These are phyloP conservation scores for Rapana venosa DNA, from an alignment of 2,888 invertebrate genomes.

Conservation along the genomic window DNA sequence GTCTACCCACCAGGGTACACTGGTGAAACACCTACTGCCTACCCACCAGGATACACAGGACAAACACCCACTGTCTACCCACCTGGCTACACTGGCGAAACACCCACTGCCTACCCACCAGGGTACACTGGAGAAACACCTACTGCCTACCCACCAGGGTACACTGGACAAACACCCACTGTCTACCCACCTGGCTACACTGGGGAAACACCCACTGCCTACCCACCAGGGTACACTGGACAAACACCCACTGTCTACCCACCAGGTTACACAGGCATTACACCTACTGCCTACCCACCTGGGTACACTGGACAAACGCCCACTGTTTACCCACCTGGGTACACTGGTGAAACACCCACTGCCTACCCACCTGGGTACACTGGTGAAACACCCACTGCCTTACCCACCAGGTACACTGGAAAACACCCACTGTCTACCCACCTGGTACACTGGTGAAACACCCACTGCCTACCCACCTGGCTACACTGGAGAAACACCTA, in stretches of 20 bases:
- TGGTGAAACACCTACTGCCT: neutral
- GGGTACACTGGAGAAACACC: conserved; percentile 5
- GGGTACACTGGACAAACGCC: neutral
- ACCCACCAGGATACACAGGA: conserved; percentile 1
- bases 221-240: neutral
- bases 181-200: conserved; percentile 2
- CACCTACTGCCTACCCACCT: conserved; percentile 15
- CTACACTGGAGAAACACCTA: conserved; percentile 8
- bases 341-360: conserved; percentile 10
- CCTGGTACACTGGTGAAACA: conserved; percentile 2
- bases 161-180: conserved; percentile 16
- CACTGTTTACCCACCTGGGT: neutral
- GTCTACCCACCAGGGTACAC: neutral
- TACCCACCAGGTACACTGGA: neutral
- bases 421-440: conserved; percentile 16
- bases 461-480: conserved; percentile 11
- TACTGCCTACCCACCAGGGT: conserved; percentile 17
- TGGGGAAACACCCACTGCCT: neutral
- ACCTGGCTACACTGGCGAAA: neutral
- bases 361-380: conserved; percentile 15
- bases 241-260: conserved; percentile 9
- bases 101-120: conserved; percentile 2
- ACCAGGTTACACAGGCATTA: neutral
- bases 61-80: conserved; percentile 16
- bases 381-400: conserved; percentile 8